Evolutionary conservation across 1,140 invertebrate genomes (phyloP).

Genomic region (Pemphigus obesinymphae): DNA sequence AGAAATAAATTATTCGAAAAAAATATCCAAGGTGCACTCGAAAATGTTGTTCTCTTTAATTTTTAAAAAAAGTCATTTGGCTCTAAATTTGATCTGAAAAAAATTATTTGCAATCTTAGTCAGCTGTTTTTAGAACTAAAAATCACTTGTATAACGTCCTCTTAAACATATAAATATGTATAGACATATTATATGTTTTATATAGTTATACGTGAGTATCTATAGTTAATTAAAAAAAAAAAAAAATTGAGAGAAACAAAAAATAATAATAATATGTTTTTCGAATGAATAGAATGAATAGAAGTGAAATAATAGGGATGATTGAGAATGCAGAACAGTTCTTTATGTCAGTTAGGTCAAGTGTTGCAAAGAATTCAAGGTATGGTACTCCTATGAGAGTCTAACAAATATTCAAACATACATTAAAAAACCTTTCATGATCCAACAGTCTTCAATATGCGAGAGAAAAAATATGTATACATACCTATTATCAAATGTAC

Average conservation of each 20-base stretch:
- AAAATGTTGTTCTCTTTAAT: too few species aligned
- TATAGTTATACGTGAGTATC: not conserved
- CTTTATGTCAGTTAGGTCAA: slow-evolving; percentile 21
- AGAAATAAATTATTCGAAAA: too few species aligned
- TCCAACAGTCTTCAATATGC: not conserved
- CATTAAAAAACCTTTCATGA: slow-evolving; percentile 3
- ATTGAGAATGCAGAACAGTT: slow-evolving; percentile 12
- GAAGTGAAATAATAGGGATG: slow-evolving; percentile 4
- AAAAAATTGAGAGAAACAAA: not conserved
- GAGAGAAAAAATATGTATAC: not conserved
- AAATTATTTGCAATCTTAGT: too few species aligned
- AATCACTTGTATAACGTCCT: too few species aligned
- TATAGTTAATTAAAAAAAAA: not conserved
- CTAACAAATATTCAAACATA: not conserved
- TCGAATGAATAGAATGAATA: not conserved
- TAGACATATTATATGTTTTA: not conserved
- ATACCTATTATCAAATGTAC: not conserved
- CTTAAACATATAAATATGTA: too few species aligned
- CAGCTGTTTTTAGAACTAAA: too few species aligned
- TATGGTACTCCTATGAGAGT: not conserved
- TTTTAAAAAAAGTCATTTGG: too few species aligned
- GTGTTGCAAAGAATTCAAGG: not conserved
- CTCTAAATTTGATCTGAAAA: too few species aligned
- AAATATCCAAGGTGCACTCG: too few species aligned
- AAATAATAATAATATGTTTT: not conserved